Percentiles rank a stretch among this genome's conserved stretches.
Evolutionary conservation across 1,140 invertebrate genomes (phyloP).

Genomic region (Ostrea edulis): DNA sequence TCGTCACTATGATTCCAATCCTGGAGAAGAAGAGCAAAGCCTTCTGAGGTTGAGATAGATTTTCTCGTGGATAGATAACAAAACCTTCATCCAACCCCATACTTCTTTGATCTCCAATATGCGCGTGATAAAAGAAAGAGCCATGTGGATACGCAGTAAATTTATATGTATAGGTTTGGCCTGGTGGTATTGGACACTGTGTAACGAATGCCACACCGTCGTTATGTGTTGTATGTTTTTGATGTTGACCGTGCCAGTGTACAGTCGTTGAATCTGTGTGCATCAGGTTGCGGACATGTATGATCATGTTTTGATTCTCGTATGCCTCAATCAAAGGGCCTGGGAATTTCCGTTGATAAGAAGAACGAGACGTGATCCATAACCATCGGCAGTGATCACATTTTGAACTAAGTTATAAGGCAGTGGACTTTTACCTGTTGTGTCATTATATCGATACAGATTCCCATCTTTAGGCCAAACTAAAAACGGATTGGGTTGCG

Average conservation of each 20-base stretch:
- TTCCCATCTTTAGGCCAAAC: conserved; percentile 50
- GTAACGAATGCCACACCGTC: conserved; percentile 95
- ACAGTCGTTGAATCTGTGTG: conserved; percentile 89
- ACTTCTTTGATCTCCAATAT: conserved; percentile 68
- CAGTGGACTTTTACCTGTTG: conserved; percentile 21
- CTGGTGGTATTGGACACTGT: conserved; percentile 92
- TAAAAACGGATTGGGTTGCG: conserved; percentile 32
- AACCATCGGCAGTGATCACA: conserved; percentile 70
- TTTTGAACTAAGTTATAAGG: neutral
- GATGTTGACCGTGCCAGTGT: conserved; percentile 93
- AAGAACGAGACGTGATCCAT: conserved; percentile 62
- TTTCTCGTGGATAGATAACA: neutral
- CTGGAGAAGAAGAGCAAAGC: conserved; percentile 38
- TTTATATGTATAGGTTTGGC: conserved; percentile 89
- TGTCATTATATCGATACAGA: conserved; percentile 57
- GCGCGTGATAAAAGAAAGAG: conserved; percentile 75
- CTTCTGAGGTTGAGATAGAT: neutral
- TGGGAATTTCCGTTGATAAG: conserved; percentile 69
- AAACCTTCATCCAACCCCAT: conserved; percentile 58
- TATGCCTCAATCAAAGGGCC: conserved; percentile 85
- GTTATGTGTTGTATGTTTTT: conserved; percentile 90
- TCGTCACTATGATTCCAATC: conserved; percentile 56
- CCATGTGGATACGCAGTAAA: conserved; percentile 80
- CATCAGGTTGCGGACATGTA: conserved; percentile 91
- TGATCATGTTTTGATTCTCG: conserved; percentile 89